phyloP scores from a whole-genome alignment of 2,797 vertebrate species.

The Alcedo atthis region DNA sequence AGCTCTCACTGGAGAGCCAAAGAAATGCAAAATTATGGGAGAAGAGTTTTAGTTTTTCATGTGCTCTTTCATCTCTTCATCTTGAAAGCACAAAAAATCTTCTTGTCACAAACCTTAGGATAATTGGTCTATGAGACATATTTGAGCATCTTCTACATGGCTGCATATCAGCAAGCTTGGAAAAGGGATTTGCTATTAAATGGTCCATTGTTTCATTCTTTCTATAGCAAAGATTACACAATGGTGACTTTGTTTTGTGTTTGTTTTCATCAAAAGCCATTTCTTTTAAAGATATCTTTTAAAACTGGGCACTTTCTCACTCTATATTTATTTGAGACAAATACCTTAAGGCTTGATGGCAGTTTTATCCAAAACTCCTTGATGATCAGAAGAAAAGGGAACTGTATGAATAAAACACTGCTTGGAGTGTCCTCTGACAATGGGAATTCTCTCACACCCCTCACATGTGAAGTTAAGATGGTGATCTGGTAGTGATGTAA shows the following conservation, averaged over 20 bases:
- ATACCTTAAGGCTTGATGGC: constrained; percentile 18
- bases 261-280: not conserved
- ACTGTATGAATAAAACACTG: not conserved
- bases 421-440: not conserved
- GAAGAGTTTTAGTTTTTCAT: constrained; percentile 1
- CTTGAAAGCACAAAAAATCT: constrained; percentile 34
- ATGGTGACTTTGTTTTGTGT: not conserved
- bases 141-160: not conserved
- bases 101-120: not conserved
- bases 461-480: not conserved
- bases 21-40: not conserved
- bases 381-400: constrained; percentile 8
- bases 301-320: not conserved
- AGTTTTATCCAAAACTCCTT: constrained; percentile 30
- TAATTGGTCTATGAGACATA: not conserved
- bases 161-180: constrained; percentile 4
- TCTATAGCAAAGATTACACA: constrained; percentile 13
- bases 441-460: not conserved
- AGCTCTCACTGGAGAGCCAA: constrained; percentile 8
- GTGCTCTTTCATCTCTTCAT: constrained; percentile 47
- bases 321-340: constrained; percentile 20
- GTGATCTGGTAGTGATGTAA: not conserved
- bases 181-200: not conserved
- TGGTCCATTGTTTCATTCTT: not conserved
- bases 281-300: not conserved